Evolutionary conservation across 2,797 vertebrate species (phyloP).

Genomic region (Coracias cyanogaster): DNA sequence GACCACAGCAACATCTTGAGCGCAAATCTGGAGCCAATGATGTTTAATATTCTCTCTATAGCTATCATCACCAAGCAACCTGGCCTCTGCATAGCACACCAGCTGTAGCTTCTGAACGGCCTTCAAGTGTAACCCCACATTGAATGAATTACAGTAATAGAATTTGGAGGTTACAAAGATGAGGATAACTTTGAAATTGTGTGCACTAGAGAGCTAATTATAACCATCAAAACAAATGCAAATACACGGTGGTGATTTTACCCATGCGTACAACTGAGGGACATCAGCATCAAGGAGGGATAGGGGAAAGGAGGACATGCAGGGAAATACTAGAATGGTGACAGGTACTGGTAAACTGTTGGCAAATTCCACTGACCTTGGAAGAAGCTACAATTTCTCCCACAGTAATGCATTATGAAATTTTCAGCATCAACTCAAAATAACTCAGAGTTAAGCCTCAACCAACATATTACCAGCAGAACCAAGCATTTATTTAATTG

Average conservation of each 20-base stretch:
- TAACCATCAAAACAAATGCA: neutral
- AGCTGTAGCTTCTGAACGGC: neutral
- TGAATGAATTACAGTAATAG: neutral
- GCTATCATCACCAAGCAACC: neutral
- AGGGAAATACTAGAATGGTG: neutral
- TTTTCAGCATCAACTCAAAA: neutral
- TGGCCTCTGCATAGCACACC: neutral
- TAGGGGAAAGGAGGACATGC: fast-evolving
- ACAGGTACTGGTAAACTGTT: neutral
- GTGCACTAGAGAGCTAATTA: neutral
- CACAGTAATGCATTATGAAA: fast-evolving
- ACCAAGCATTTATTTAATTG: neutral
- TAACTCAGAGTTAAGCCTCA: neutral
- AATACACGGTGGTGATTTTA: neutral
- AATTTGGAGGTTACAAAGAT: neutral
- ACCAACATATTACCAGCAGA: neutral
- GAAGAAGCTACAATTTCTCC: neutral
- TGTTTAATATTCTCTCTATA: constrained; percentile 1
- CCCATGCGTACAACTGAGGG: neutral
- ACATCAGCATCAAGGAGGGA: neutral
- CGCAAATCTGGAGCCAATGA: neutral
- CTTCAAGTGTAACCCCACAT: neutral
- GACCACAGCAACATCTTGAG: neutral
- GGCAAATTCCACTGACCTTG: neutral
- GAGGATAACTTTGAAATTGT: neutral